Evolutionary conservation across 2,113 vertebrate species (phyloP).

Genomic region (Cyanoramphus novaezelandiae): DNA sequence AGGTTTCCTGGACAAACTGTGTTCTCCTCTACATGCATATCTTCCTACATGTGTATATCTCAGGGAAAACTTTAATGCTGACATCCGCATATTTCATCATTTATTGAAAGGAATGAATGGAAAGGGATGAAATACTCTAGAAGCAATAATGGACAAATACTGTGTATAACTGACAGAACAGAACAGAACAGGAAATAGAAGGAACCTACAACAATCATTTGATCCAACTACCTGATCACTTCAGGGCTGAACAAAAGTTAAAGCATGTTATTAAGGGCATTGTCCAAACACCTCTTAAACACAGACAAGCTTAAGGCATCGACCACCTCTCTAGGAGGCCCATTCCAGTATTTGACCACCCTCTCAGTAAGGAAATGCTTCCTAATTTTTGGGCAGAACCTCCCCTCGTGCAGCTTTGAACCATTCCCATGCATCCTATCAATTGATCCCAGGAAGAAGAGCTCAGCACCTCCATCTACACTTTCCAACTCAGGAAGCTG

Average conservation of each 20-base stretch:
- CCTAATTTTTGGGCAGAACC: background rate
- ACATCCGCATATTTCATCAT: background rate
- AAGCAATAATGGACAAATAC: background rate
- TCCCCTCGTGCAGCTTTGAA: background rate
- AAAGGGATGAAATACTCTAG: background rate
- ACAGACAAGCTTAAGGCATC: background rate
- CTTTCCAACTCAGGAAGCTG: background rate
- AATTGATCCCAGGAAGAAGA: background rate
- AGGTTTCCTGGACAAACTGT: background rate
- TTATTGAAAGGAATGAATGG: background rate
- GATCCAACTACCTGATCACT: background rate
- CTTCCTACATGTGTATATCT: background rate
- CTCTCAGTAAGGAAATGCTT: background rate
- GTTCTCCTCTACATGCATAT: background rate
- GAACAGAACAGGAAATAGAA: background rate
- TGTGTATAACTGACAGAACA: background rate
- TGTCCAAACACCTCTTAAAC: background rate
- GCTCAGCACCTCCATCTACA: background rate
- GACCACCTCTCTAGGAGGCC: background rate
- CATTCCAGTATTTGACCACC: background rate
- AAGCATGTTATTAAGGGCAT: background rate
- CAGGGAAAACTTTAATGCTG: background rate
- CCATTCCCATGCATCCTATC: rapidly evolving
- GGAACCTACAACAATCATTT: background rate
- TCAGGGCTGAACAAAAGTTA: background rate